These are phyloP conservation scores for Peromyscus attwateri DNA, from an alignment of 2,797 vertebrate species.

Conservation along the genomic window DNA sequence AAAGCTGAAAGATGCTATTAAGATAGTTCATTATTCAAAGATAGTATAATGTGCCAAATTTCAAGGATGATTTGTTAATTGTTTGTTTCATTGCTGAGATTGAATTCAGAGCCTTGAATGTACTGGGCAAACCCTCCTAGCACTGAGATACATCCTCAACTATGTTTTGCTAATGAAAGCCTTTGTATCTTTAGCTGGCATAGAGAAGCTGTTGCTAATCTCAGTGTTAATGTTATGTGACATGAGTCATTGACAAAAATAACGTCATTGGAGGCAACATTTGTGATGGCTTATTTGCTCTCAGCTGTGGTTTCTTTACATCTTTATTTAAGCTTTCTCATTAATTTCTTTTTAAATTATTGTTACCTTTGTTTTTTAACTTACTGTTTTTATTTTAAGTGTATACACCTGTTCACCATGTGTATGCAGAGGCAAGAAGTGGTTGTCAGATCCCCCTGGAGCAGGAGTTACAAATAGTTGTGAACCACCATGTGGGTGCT, in stretches of 20 bases:
- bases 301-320: neutral
- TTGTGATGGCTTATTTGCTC: slow-evolving; percentile 15
- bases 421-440: neutral
- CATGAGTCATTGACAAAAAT: neutral
- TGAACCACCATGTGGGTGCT: neutral
- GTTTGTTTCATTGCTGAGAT: too few species aligned
- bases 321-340: slow-evolving; percentile 35
- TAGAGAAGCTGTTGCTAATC: neutral
- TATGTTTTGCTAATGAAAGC: neutral
- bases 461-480: neutral
- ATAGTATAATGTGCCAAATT: neutral
- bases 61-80: neutral
- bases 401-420: neutral
- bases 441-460: neutral
- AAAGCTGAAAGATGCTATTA: neutral
- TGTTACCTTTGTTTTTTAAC: neutral
- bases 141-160: neutral
- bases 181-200: neutral
- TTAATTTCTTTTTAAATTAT: neutral
- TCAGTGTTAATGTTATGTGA: neutral
- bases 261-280: neutral
- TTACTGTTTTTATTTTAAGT: neutral
- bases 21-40: neutral
- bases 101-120: neutral
- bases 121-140: neutral